Evolutionary conservation across 1,140 invertebrate genomes (phyloP).

Genomic region (Gonatopus flavifemur): DNA sequence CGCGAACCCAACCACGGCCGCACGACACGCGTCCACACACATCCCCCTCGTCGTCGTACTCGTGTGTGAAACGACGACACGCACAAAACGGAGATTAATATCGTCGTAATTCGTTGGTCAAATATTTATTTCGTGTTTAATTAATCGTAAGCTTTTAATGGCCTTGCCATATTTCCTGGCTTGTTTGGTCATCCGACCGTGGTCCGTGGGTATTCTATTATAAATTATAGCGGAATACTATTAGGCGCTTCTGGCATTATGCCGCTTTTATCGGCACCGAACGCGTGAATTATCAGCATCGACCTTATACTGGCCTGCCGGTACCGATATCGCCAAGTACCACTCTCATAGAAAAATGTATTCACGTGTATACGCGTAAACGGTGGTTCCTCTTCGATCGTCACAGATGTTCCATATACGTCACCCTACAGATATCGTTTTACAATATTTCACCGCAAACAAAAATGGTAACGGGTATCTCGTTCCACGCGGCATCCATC

Average conservation of each 20-base stretch:
- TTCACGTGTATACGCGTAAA: too few relatives aligned
- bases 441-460: too few relatives aligned
- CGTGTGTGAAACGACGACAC: slow-evolving; percentile 20
- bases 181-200: slow-evolving; percentile 25
- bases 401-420: too few relatives aligned
- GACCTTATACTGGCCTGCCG: too few relatives aligned
- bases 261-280: slow-evolving; percentile 40
- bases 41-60: slow-evolving; percentile 6
- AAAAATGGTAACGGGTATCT: too few relatives aligned
- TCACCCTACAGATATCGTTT: too few relatives aligned
- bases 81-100: slow-evolving; percentile 51
- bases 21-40: too few relatives aligned
- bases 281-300: slow-evolving; percentile 28
- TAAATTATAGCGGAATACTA: slow-evolving; percentile 35
- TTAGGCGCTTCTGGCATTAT: slow-evolving; percentile 29
- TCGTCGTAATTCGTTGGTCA: slow-evolving; percentile 49
- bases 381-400: background rate
- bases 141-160: slow-evolving; percentile 56
- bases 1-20: slow-evolving; percentile 6
- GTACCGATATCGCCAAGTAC: too few relatives aligned
- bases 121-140: slow-evolving; percentile 56
- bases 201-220: slow-evolving; percentile 31
- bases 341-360: too few relatives aligned
- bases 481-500: too few relatives aligned
- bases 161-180: slow-evolving; percentile 35